phyloP scores from a whole-genome alignment of 1,140 invertebrate genomes.

The Chironomus striatipennis region DNA sequence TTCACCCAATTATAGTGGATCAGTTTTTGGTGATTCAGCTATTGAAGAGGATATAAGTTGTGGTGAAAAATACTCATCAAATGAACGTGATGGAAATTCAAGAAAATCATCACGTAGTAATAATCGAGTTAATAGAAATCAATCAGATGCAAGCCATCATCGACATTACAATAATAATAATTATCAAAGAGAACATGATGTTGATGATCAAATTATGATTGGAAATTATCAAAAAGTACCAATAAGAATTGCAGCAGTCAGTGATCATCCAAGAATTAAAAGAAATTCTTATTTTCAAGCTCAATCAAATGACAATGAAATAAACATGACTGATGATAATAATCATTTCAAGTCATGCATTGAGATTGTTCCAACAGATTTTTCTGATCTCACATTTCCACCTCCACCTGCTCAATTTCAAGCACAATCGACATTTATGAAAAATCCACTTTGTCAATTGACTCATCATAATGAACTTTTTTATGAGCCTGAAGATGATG shows the following conservation, averaged over 20 bases:
- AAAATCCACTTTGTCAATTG: not conserved
- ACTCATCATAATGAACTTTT: too few species aligned
- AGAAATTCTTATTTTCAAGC: slow-evolving; percentile 2
- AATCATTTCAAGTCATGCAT: not conserved
- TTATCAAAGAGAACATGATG: not conserved
- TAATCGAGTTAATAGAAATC: not conserved
- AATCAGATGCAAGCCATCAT: not conserved
- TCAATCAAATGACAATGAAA: not conserved
- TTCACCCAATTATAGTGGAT: slow-evolving; percentile 40
- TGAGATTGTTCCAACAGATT: not conserved
- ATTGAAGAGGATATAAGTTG: slow-evolving; percentile 40
- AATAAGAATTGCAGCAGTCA: not conserved
- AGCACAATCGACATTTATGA: not conserved
- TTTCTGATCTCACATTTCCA: not conserved
- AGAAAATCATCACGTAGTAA: not conserved
- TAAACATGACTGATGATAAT: not conserved
- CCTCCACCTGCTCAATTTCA: slow-evolving; percentile 14
- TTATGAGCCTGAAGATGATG: too few species aligned
- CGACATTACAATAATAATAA: not conserved
- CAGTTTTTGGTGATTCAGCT: slow-evolving; percentile 39
- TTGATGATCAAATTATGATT: not conserved
- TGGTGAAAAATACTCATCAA: slow-evolving; percentile 33
- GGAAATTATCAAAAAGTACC: slow-evolving; percentile 18
- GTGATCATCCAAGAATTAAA: not conserved
- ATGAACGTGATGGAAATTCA: not conserved